A percentile compares a stretch with the other conserved stretches of the same genome.
phyloP scores from a whole-genome alignment of 2,888 invertebrate genomes.

The Calameuta pallipes region DNA sequence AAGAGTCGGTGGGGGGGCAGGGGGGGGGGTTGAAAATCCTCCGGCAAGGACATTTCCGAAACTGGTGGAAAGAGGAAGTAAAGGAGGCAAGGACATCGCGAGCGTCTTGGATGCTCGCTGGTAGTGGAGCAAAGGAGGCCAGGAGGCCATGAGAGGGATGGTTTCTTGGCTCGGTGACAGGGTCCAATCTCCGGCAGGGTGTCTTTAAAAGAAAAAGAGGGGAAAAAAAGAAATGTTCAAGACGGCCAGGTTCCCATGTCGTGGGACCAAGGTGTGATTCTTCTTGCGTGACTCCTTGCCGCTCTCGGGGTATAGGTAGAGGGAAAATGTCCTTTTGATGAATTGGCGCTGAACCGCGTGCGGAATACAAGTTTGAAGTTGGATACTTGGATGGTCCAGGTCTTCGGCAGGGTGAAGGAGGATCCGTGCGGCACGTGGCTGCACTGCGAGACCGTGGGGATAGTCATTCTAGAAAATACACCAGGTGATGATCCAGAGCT shows the following conservation, averaged over 20 bases:
- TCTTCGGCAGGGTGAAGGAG: background rate
- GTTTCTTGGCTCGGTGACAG: conserved; percentile 52
- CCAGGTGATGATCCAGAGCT: background rate
- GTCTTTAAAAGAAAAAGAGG: conserved; percentile 20
- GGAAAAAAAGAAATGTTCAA: conserved; percentile 8
- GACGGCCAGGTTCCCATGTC: conserved; percentile 21
- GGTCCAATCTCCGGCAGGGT: conserved; percentile 44
- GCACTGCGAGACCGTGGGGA: background rate
- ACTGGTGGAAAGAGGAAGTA: background rate
- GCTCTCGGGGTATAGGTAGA: conserved; percentile 19
- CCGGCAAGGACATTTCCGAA: background rate
- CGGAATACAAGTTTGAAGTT: conserved; percentile 38
- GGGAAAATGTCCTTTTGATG: conserved; percentile 40
- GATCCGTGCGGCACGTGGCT: background rate
- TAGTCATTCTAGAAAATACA: background rate
- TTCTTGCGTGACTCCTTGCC: conserved; percentile 25
- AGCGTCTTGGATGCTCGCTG: background rate
- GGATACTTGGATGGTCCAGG: background rate
- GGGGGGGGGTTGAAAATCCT: background rate
- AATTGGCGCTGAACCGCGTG: conserved; percentile 46
- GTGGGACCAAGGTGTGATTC: conserved; percentile 23
- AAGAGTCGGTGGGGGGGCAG: background rate
- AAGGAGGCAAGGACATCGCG: background rate
- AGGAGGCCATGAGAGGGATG: conserved; percentile 40
- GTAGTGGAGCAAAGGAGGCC: conserved; percentile 9